Evolutionary conservation across 2,888 invertebrate species (phyloP).

Genomic region (Adelphocoris suturalis): DNA sequence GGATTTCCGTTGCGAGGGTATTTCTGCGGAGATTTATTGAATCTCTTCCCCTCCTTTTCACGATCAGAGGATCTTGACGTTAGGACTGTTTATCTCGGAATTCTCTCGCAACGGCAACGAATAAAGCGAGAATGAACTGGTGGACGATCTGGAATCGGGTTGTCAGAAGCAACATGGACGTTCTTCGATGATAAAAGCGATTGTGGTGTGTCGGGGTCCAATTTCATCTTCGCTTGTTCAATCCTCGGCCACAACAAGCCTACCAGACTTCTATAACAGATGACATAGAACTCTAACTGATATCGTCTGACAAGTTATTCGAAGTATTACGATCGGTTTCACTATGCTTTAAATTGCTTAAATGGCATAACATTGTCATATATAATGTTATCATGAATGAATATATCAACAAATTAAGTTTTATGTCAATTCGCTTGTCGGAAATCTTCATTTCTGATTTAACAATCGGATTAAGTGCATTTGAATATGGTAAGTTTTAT

Average conservation of each 20-base stretch:
- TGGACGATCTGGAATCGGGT: neutral
- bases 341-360: too few relatives aligned
- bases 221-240: constrained; percentile 2
- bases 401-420: too few relatives aligned
- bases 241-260: neutral
- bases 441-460: too few relatives aligned
- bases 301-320: too few relatives aligned
- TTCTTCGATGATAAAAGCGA: neutral
- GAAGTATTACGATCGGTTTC: too few relatives aligned
- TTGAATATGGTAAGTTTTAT: too few relatives aligned
- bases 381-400: too few relatives aligned
- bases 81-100: constrained; percentile 5
- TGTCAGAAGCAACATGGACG: constrained; percentile 13
- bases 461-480: too few relatives aligned
- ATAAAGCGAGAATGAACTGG: neutral
- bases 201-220: neutral
- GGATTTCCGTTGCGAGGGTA: constrained; percentile 22
- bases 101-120: neutral
- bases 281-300: too few relatives aligned
- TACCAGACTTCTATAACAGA: neutral
- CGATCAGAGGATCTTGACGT: neutral
- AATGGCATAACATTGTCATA: too few relatives aligned
- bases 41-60: neutral
- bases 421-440: too few relatives aligned
- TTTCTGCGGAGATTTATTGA: constrained; percentile 8